Percentiles rank a stretch among this genome's conserved stretches.
These are phyloP conservation scores for Melanogrammus aeglefinus DNA, from an alignment of 2,797 vertebrate species.

Conservation along the genomic window DNA sequence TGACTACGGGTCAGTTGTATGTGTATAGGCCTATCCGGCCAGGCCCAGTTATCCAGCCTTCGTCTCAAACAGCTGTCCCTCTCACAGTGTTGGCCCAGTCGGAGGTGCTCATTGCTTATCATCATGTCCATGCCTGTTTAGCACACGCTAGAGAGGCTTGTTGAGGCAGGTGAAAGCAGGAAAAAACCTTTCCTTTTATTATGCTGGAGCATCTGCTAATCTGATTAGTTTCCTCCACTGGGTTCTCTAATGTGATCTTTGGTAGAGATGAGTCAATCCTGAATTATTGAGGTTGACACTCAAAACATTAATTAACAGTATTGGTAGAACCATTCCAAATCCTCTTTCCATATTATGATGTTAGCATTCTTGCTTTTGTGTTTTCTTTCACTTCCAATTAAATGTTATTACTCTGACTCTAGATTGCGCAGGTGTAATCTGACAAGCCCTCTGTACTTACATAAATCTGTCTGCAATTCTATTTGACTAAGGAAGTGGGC, in stretches of 20 bases:
- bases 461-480: neutral
- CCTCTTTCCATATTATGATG: neutral
- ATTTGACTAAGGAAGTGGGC: neutral
- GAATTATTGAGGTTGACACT: neutral
- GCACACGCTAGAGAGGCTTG: constrained; percentile 21
- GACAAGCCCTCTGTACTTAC: neutral
- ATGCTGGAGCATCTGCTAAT: constrained; percentile 25
- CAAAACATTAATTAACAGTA: neutral
- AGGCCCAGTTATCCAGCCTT: constrained; percentile 12
- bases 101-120: constrained; percentile 25
- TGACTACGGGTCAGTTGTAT: neutral
- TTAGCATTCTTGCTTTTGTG: neutral
- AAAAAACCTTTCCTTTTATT: constrained; percentile 17
- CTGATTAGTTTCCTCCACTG: constrained; percentile 31
- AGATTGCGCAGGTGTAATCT: neutral
- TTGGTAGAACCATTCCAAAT: neutral
- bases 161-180: constrained; percentile 20
- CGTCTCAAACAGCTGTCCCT: constrained; percentile 29
- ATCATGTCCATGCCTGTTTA: constrained; percentile 12
- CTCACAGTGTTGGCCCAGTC: neutral
- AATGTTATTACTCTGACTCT: neutral
- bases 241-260: constrained; percentile 13
- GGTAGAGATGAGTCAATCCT: neutral
- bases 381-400: neutral
- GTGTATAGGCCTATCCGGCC: neutral